phyloP scores from a whole-genome alignment of 2,888 invertebrate genomes.

The Elmis aenea region DNA sequence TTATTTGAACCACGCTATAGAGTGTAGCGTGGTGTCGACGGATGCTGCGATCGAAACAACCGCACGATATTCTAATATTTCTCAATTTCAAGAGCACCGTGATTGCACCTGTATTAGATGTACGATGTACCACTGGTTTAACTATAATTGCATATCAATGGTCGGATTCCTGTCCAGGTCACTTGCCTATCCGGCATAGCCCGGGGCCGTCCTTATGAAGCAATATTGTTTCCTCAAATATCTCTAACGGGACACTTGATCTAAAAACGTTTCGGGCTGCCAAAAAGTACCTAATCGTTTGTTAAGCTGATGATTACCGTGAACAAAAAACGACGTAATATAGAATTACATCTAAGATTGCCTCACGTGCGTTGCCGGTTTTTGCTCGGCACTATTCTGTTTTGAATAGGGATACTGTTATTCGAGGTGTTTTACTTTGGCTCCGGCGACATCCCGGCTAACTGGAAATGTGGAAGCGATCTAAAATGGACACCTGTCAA shows the following conservation, averaged over 20 bases:
- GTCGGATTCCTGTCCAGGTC: constrained; percentile 20
- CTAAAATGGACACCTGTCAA: constrained; percentile 26
- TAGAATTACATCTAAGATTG: constrained; percentile 40
- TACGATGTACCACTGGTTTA: no score
- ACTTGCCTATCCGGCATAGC: constrained; percentile 12
- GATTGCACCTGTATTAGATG: no score
- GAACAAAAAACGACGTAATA: constrained; percentile 31
- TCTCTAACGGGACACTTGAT: constrained; percentile 34
- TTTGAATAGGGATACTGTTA: constrained; percentile 21
- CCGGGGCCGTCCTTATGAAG: constrained; percentile 16
- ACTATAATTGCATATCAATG: constrained; percentile 21
- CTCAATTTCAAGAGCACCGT: no score
- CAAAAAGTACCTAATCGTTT: constrained; percentile 40
- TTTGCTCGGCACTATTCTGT: constrained; percentile 27
- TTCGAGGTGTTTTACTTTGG: constrained; percentile 11
- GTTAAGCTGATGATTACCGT: constrained; percentile 21
- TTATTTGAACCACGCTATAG: no score
- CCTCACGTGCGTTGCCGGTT: constrained; percentile 36
- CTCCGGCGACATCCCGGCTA: constrained; percentile 14
- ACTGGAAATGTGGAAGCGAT: constrained; percentile 18
- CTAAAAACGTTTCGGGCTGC: constrained; percentile 36
- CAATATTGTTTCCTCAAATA: constrained; percentile 22
- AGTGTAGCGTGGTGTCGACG: no score
- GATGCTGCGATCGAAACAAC: no score
- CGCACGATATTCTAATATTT: no score